Conservation (phyloP, 2,888 invertebrate species). For the Podabrus alpinus region DNA sequence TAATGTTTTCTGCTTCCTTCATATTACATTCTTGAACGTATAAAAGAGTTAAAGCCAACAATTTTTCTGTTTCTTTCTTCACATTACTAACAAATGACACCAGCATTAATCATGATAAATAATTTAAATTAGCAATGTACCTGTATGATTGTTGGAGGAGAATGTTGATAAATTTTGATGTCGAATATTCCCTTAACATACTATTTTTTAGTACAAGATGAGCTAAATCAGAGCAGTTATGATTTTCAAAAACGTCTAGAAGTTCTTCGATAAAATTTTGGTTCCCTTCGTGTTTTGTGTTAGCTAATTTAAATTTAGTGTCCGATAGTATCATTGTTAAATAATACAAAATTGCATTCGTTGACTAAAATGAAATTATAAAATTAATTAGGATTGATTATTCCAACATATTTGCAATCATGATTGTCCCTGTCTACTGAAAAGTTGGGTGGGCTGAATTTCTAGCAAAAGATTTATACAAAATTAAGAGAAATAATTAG, state of each 20-base stretch:
- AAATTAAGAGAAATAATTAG: too few relatives aligned
- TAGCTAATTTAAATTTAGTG: slow-evolving; percentile 55
- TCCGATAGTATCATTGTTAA: slow-evolving; percentile 52
- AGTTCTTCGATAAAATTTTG: slow-evolving; percentile 54
- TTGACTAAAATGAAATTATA: slow-evolving; percentile 40
- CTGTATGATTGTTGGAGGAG: slow-evolving; percentile 46
- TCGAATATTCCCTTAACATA: slow-evolving; percentile 60
- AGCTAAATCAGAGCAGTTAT: slow-evolving; percentile 56
- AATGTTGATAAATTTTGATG: slow-evolving; percentile 60
- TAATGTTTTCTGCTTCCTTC: slow-evolving; percentile 56
- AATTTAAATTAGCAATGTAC: slow-evolving; percentile 32
- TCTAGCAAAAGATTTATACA: too few relatives aligned
- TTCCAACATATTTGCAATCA: too few relatives aligned
- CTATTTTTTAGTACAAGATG: slow-evolving; percentile 59
- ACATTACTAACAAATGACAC: slow-evolving; percentile 42
- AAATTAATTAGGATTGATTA: neutral
- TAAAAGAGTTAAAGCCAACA: slow-evolving; percentile 57
- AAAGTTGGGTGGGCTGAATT: too few relatives aligned
- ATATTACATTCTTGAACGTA: slow-evolving; percentile 60
- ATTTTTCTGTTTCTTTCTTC: slow-evolving; percentile 49
- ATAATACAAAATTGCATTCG: slow-evolving; percentile 52
- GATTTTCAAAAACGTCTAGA: slow-evolving; percentile 52
- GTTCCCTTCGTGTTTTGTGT: slow-evolving; percentile 51
- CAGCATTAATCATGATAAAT: neutral
- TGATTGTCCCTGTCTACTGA: too few relatives aligned